A percentile compares a stretch with the other conserved stretches of the same genome.
phyloP scores from a whole-genome alignment of 2,888 invertebrate species.

The Cataglyphis altisquamis region DNA sequence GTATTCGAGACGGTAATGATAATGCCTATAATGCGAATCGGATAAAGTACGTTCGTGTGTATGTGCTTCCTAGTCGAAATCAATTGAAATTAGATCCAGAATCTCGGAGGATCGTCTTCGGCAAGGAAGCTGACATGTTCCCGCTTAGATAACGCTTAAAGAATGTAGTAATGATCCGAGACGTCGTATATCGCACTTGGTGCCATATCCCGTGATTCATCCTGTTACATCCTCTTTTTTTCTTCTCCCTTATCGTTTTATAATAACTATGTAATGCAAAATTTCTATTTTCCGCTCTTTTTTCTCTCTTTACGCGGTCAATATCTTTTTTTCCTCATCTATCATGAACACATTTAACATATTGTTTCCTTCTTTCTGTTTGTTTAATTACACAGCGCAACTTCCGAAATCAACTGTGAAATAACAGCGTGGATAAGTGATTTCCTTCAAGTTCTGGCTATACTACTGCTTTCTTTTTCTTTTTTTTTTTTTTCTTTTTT shows the following conservation, averaged over 20 bases:
- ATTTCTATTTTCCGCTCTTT: slow-evolving; percentile 51
- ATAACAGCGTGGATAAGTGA: slow-evolving; percentile 66
- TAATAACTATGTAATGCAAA: slow-evolving; percentile 63
- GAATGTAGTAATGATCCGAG: slow-evolving; percentile 46
- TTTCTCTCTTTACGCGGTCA: slow-evolving; percentile 63
- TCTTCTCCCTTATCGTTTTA: slow-evolving; percentile 10
- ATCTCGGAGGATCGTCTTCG: slow-evolving; percentile 65
- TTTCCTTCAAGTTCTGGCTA: slow-evolving; percentile 54
- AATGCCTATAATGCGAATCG: slow-evolving; percentile 75
- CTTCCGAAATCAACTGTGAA: slow-evolving; percentile 73
- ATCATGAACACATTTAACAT: slow-evolving; percentile 83
- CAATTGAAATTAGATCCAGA: slow-evolving; percentile 60
- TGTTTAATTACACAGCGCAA: slow-evolving; percentile 70
- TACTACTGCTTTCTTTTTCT: background rate
- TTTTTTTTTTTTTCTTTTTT: slow-evolving; percentile 20
- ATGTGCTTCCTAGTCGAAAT: slow-evolving; percentile 74
- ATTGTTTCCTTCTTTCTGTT: slow-evolving; percentile 74
- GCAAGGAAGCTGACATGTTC: slow-evolving; percentile 64
- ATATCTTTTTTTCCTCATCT: slow-evolving; percentile 75
- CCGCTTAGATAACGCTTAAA: slow-evolving; percentile 32
- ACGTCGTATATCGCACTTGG: slow-evolving; percentile 13
- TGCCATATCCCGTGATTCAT: slow-evolving; percentile 32
- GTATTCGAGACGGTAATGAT: slow-evolving; percentile 49
- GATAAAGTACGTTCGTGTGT: slow-evolving; percentile 70
- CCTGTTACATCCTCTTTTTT: slow-evolving; percentile 40